Percentiles rank a stretch among this genome's conserved stretches.
Evolutionary conservation across 2,113 vertebrate genomes (phyloP).

Genomic region (Tychaedon coryphoeus): DNA sequence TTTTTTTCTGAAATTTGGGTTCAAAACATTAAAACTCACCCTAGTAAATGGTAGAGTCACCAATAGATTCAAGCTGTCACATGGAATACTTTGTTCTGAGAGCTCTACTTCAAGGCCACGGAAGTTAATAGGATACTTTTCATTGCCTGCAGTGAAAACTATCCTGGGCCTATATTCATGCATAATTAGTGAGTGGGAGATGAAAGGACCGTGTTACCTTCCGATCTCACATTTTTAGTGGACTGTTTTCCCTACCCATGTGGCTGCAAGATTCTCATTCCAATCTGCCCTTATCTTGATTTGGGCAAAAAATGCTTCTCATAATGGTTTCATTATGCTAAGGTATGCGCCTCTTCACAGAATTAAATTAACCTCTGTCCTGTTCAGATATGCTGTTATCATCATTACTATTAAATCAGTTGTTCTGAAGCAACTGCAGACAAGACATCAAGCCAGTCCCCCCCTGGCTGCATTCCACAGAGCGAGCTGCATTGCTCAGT

Average conservation of each 20-base stretch:
- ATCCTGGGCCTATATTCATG: background rate
- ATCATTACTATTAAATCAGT: conserved; percentile 1
- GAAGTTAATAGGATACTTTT: background rate
- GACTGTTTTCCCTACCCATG: conserved; percentile 10
- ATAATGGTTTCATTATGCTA: conserved; percentile 27
- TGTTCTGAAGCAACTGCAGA: conserved; percentile 40
- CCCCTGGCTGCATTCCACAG: background rate
- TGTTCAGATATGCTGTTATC: conserved; percentile 8
- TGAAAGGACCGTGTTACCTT: background rate
- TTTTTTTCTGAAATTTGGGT: background rate
- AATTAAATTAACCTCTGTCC: conserved; percentile 29
- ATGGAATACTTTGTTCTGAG: background rate
- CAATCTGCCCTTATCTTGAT: conserved; percentile 9
- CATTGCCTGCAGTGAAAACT: conserved; percentile 22
- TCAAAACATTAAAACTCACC: background rate
- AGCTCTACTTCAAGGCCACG: background rate
- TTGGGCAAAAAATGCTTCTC: background rate
- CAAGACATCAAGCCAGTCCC: background rate
- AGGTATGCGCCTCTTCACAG: background rate
- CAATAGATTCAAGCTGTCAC: background rate
- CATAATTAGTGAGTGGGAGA: conserved; percentile 11
- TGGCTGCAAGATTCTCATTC: conserved; percentile 48
- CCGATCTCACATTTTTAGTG: background rate
- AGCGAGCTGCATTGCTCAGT: background rate
- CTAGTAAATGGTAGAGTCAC: background rate